Conservation (phyloP, 2,113 vertebrate species). For the Heterocephalus glaber region DNA sequence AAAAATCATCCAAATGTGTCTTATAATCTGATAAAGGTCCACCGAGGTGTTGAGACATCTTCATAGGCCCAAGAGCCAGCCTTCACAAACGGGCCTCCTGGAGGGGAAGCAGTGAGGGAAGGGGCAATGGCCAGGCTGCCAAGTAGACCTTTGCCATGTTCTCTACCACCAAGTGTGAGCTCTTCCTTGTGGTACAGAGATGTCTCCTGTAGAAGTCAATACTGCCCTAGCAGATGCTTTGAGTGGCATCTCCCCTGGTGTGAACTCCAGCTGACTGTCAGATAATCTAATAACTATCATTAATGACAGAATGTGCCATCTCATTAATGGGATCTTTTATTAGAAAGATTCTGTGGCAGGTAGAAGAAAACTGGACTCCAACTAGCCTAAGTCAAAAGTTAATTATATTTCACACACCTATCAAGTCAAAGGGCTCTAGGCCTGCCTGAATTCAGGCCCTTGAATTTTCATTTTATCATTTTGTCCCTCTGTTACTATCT, state of each 20-base stretch:
- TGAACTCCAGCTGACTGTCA: background rate
- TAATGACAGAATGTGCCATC: background rate
- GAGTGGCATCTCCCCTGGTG: background rate
- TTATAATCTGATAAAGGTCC: background rate
- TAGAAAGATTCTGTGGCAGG: background rate
- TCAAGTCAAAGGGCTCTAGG: too few relatives aligned
- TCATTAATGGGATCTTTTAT: background rate
- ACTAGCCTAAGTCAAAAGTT: background rate
- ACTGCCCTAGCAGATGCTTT: background rate
- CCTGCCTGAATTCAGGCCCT: background rate
- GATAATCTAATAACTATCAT: too few relatives aligned
- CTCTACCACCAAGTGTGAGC: background rate
- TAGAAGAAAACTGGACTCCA: background rate
- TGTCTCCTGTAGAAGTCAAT: background rate
- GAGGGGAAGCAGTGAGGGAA: fast-evolving
- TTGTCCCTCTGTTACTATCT: too few relatives aligned
- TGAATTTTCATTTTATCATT: background rate
- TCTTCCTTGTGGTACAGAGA: background rate
- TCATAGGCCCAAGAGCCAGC: background rate
- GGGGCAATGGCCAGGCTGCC: background rate
- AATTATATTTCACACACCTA: fast-evolving
- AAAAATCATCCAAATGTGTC: background rate
- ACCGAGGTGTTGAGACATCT: background rate
- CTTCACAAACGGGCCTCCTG: fast-evolving
- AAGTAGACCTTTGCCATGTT: fast-evolving